These are phyloP conservation scores for Papilio demoleus DNA, from an alignment of 2,888 invertebrate species.

Conservation along the genomic window DNA sequence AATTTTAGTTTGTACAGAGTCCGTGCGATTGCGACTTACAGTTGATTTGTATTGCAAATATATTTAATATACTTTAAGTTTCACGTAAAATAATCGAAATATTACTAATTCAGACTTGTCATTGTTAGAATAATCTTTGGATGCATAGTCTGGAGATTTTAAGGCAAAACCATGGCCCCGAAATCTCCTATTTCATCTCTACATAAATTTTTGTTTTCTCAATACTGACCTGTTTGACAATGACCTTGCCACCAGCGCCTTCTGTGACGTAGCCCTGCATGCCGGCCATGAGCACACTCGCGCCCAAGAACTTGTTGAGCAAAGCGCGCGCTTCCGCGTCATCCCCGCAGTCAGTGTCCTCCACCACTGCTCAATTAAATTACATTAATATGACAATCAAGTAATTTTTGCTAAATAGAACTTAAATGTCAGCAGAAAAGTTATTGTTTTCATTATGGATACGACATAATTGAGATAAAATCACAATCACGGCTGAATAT, in stretches of 20 bases:
- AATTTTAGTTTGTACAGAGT: slow-evolving; percentile 47
- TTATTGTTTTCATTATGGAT: no score
- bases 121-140: not conserved
- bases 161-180: no score
- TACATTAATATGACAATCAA: no score
- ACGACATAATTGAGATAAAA: no score
- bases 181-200: no score
- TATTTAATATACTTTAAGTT: no score
- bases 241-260: slow-evolving; percentile 56
- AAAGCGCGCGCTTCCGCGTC: slow-evolving; percentile 89
- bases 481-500: no score
- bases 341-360: slow-evolving; percentile 86
- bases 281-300: slow-evolving; percentile 91
- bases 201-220: no score
- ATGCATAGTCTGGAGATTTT: no score
- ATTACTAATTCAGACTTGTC: not conserved
- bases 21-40: not conserved
- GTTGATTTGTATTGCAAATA: slow-evolving; percentile 4
- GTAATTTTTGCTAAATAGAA: no score
- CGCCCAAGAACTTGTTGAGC: slow-evolving; percentile 92
- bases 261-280: slow-evolving; percentile 85
- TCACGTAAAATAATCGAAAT: no score
- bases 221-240: slow-evolving; percentile 64
- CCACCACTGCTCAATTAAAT: slow-evolving; percentile 83
- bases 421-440: no score